phyloP scores from a whole-genome alignment of 2,797 vertebrate genomes.

The Aldrovandia affinis region DNA sequence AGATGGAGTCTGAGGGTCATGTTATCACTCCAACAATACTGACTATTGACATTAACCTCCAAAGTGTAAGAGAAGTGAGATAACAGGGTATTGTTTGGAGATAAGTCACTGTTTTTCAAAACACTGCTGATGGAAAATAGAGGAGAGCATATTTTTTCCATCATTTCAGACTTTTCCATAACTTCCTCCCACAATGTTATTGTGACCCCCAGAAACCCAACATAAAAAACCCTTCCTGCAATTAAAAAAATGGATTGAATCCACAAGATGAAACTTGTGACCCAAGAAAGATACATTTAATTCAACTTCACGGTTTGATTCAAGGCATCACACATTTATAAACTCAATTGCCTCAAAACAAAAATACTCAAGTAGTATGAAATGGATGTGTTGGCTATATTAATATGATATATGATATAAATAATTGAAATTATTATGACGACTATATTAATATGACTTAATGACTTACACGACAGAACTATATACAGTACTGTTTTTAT shows the following conservation, averaged over 20 bases:
- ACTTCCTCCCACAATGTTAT: slow-evolving; percentile 48
- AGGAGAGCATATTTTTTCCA: slow-evolving; percentile 40
- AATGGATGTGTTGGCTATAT: no score
- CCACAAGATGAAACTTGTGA: background rate
- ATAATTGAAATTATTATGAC: no score
- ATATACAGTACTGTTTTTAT: no score
- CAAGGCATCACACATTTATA: background rate
- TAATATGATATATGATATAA: no score
- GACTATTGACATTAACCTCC: background rate
- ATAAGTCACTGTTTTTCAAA: slow-evolving; percentile 8
- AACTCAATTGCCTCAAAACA: no score
- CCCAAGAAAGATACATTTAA: background rate
- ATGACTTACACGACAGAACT: no score
- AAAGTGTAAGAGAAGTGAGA: background rate
- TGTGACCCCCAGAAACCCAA: slow-evolving; percentile 42
- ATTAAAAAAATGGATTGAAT: slow-evolving; percentile 34
- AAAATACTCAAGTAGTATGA: no score
- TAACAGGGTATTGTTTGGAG: background rate
- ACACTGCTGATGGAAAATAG: slow-evolving; percentile 37
- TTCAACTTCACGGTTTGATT: background rate
- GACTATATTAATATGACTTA: no score
- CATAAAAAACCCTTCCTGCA: slow-evolving; percentile 35
- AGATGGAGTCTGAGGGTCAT: background rate
- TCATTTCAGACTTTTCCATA: slow-evolving; percentile 28
- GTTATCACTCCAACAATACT: background rate